Evolutionary conservation across 2,888 invertebrate species (phyloP).

Genomic region (Hedychridium roseum): DNA sequence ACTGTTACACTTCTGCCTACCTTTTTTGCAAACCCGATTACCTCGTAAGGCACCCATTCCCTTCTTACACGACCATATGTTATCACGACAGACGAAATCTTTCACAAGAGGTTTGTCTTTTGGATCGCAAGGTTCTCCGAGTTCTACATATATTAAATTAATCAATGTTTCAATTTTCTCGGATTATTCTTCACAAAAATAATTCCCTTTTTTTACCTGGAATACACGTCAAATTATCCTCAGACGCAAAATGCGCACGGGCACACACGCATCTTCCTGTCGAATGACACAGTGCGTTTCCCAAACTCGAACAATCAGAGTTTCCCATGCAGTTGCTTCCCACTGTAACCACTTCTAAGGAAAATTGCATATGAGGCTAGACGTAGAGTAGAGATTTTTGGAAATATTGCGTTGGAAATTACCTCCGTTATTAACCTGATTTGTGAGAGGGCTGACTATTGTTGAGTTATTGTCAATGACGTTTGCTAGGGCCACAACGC

Average conservation of each 20-base stretch:
- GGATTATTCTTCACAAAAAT: neutral
- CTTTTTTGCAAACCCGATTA: constrained; percentile 44
- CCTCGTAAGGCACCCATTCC: constrained; percentile 31
- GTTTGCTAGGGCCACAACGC: too few relatives aligned
- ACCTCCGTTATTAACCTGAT: too few relatives aligned
- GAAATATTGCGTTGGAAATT: too few relatives aligned
- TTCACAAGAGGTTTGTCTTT: constrained; percentile 19
- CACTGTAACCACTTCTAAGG: too few relatives aligned
- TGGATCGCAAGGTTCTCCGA: constrained; percentile 44
- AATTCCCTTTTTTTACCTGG: constrained; percentile 39
- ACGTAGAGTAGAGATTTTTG: too few relatives aligned
- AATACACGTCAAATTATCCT: constrained; percentile 31
- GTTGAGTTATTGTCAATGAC: too few relatives aligned
- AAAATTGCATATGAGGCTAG: too few relatives aligned
- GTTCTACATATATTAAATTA: constrained; percentile 41
- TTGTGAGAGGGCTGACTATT: too few relatives aligned
- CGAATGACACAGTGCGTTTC: constrained; percentile 36
- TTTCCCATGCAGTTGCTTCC: constrained; percentile 28
- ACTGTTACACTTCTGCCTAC: constrained; percentile 29
- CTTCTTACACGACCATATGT: constrained; percentile 40
- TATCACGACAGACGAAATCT: constrained; percentile 38
- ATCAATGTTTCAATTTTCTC: neutral
- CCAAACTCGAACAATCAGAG: constrained; percentile 35
- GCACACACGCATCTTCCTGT: constrained; percentile 40
- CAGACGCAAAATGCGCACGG: constrained; percentile 31